phyloP scores from a whole-genome alignment of 2,888 invertebrate species.

The Itoplectis maculator region DNA sequence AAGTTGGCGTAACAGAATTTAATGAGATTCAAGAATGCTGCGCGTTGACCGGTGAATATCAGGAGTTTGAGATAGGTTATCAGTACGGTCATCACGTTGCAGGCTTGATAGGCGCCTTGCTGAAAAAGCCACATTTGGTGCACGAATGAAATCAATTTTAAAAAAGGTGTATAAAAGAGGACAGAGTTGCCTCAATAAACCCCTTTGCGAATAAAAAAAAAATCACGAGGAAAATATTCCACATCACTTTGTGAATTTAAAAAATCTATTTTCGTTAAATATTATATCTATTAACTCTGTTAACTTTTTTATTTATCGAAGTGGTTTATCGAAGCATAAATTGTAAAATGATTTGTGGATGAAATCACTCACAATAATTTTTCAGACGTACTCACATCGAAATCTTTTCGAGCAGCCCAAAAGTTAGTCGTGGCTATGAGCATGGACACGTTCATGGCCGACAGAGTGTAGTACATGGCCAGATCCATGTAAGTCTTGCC shows the following conservation, averaged over 20 bases:
- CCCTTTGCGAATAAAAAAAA: no score
- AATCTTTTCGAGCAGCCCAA: slow-evolving; percentile 59
- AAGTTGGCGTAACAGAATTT: slow-evolving; percentile 60
- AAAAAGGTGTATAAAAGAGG: no score
- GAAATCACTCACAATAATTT: background rate
- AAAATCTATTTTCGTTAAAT: no score
- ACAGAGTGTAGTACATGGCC: slow-evolving; percentile 56
- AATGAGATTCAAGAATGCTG: slow-evolving; percentile 60
- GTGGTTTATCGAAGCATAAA: no score
- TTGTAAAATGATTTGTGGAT: no score
- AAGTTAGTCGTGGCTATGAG: slow-evolving; percentile 52
- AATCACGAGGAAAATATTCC: no score
- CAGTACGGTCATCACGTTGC: slow-evolving; percentile 64
- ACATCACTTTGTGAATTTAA: no score
- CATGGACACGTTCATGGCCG: slow-evolving; percentile 44
- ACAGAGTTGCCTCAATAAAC: no score
- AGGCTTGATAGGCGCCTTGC: slow-evolving; percentile 65
- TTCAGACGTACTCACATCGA: slow-evolving; percentile 67
- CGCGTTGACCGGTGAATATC: slow-evolving; percentile 53
- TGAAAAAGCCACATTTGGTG: no score
- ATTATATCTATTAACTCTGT: no score
- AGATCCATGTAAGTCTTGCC: slow-evolving; percentile 53
- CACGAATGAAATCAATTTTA: no score
- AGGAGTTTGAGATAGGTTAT: slow-evolving; percentile 59
- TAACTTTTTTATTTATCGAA: no score